Evolutionary conservation across 2,797 vertebrate genomes (phyloP), one percentile per base, ranked within the genome.

Genomic region (Clarias laeviceps): DNA sequence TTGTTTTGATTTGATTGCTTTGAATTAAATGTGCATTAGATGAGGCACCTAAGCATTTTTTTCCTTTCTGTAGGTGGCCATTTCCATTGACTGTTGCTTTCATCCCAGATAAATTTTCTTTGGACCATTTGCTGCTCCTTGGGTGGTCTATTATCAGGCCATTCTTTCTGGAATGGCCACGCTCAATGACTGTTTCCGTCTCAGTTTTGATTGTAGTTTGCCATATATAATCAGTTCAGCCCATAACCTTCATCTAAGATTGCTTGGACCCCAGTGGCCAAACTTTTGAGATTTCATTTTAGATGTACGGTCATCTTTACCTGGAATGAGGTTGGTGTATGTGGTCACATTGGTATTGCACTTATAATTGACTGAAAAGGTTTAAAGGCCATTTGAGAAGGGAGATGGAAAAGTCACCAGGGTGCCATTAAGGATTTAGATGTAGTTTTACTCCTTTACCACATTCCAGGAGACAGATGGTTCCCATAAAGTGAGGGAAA

Each of bases 21-120:
- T 84, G 90, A 86, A 89, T 91, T 91, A 92, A 92, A 91, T 45
- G 82, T 17, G 68, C 88, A 92, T 93, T 91, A 93, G 90, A 90
- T 90, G 87, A 89, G 18, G 83, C 59, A 80, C 76, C 76, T 76
- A 34, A 15, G 86, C 29, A 61, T 84, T 87, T 77, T 82, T 82
- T 59, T 65, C 59, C 56, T 61, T 82, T 77, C 86, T 82, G 76
- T 59, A 82, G 72, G 69, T 80, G 65, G 62, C 32, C 27, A 76
- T 85, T 84, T 77, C 61, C 50, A n/a, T 50, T 29, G 27, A 65
- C 59, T 82, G 56, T 74, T 54, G 65, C 14, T 72, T 29, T 72
- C 27, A 32, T 17, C 37, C 17, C 24, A 82, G 45, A 84, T 87
- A 64, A 78, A 80, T 86, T 82, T 87, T 69, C 24, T 69, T 45